Base-by-base conservation (phyloP, 2,113 vertebrate species). In the Hypocryptadius cinnamomeus region DNA sequence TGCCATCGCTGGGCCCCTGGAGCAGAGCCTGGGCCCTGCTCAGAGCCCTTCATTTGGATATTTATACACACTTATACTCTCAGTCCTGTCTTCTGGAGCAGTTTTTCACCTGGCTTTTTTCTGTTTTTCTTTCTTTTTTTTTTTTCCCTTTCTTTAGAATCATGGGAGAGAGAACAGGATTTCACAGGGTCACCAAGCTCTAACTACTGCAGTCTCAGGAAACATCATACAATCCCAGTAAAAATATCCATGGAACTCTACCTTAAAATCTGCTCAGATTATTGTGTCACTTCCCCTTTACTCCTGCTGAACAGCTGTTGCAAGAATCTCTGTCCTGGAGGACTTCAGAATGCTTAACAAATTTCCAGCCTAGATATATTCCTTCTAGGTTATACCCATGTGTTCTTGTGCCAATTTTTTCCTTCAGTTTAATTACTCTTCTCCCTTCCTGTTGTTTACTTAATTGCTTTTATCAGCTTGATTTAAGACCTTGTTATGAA, bases 401-500 rank as follows among this genome's bases (percentile, higher is more conserved):
- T 93, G 76, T 73, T 90, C 85, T 64, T 86, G 28, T 56, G 88
- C 90, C 89, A 94, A 2, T 87, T 30, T 61, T 95, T 95, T 85
- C 28, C 25, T 72, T 79, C 30, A 68, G 27, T 93, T 96, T 86
- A 95, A 92, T 92, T 53, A 30, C 31, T 71, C 40, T 81, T 74
- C 23, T 86, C 44, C 22, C 31, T 92, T 72, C 40, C 37, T 80
- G 21, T 44, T 94, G 65, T 90, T 96, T 86, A 68, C 39, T 66
- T 91, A 96, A 94, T 85, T 96, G 84, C 66, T 94, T 91, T 91
- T 92, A 92, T 95, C 91, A 90, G 15, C 33, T 83, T 94, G 89
- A 94, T 96, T 94, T 94, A 94, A 94, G 76, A 89, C 42, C 81
- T 85, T 87, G 78, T 87, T 95, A 82, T 73, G 42, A 91, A 83